Conservation (phyloP, 2,888 invertebrate genomes). For the Conops quadrifasciatus region DNA sequence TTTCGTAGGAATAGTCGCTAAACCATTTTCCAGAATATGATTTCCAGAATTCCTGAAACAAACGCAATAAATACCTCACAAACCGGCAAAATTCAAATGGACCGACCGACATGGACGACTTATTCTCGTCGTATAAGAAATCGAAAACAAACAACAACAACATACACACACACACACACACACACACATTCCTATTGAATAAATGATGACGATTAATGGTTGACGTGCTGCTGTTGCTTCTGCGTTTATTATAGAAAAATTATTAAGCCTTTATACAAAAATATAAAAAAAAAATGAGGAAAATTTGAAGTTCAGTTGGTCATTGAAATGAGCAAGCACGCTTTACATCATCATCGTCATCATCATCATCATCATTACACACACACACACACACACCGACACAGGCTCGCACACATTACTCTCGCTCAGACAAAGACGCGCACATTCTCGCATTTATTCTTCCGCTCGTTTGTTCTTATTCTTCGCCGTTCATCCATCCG, state of each 20-base stretch:
- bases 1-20: no score
- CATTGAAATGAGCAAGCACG: slow-evolving; percentile 48
- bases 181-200: no score
- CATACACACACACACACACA: no score
- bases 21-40: no score
- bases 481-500: slow-evolving; percentile 36
- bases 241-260: neutral
- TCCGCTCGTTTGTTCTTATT: slow-evolving; percentile 42
- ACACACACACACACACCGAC: slow-evolving; percentile 1
- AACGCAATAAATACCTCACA: no score
- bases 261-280: neutral
- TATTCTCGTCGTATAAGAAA: no score
- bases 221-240: neutral
- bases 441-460: slow-evolving; percentile 28
- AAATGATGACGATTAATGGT: no score
- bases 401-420: neutral
- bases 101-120: no score
- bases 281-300: slow-evolving; percentile 41
- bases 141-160: no score
- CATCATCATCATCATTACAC: no score
- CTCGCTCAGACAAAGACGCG: slow-evolving; percentile 14
- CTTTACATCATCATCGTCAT: neutral
- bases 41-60: no score
- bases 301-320: slow-evolving; percentile 59
- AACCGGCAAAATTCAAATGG: no score